Percentiles rank a stretch among this genome's conserved stretches.
phyloP scores from a whole-genome alignment of 37 sponge, comb jelly and placozoan species.

The Crambe crambe region DNA sequence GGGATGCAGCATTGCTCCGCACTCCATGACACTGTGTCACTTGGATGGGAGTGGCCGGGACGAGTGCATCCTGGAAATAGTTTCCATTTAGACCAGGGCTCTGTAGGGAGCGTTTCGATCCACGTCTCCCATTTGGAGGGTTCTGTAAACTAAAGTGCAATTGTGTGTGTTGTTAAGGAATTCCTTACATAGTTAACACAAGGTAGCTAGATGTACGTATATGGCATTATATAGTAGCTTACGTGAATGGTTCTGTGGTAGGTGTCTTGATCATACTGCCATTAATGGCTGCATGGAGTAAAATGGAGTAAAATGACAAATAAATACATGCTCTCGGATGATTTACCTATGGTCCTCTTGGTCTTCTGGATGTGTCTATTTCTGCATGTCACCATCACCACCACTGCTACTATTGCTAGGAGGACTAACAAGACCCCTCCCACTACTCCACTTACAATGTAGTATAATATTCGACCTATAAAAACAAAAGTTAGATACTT shows the following conservation, averaged over 20 bases:
- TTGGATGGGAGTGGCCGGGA: background rate
- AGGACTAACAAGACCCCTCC: background rate
- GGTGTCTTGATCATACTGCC: too few relatives aligned
- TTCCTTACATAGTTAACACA: too few relatives aligned
- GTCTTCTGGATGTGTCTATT: background rate
- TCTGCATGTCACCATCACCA: background rate
- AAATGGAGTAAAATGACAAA: too few relatives aligned
- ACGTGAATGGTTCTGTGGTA: too few relatives aligned
- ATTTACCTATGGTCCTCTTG: background rate
- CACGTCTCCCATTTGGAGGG: background rate
- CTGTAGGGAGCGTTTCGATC: background rate
- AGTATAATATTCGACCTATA: background rate
- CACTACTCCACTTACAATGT: background rate
- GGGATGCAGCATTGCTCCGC: background rate
- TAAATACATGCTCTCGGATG: too few relatives aligned
- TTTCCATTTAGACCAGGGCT: background rate
- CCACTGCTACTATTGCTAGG: background rate
- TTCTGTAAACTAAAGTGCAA: background rate
- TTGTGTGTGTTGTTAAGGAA: too few relatives aligned
- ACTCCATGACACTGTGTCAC: background rate
- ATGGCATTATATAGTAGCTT: too few relatives aligned
- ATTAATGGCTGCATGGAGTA: background rate
- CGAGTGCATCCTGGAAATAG: too few relatives aligned
- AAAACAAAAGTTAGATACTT: background rate
- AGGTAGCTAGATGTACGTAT: too few relatives aligned